A percentile compares a stretch with the other conserved stretches of the same genome.
Evolutionary conservation across 30 jellyfish, hydroid and myxozoan species (phyloP).

Genomic region (Aurelia coerulea): DNA sequence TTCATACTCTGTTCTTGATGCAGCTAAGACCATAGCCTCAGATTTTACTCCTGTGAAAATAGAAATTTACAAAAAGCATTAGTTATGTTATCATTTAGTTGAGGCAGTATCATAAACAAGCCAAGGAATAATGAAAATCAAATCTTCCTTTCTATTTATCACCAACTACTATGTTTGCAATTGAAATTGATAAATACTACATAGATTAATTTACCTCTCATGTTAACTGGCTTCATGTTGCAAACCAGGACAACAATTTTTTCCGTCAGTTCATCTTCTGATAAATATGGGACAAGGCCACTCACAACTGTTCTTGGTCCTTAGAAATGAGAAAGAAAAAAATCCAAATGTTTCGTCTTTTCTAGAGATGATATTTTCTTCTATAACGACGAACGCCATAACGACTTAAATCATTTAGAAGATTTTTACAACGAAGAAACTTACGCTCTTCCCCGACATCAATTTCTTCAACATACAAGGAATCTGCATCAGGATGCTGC

Average conservation of each 20-base stretch:
- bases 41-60: constrained; percentile 83
- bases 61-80: neutral
- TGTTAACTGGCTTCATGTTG: constrained; percentile 89
- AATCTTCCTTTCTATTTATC: no score
- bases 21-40: constrained; percentile 96
- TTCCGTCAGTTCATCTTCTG: constrained; percentile 70
- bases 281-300: constrained; percentile 74
- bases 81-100: no score
- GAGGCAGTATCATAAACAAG: no score
- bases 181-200: neutral
- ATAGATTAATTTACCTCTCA: constrained; percentile 81
- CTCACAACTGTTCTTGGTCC: constrained; percentile 94
- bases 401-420: no score
- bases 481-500: constrained; percentile 96
- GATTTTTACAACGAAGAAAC: neutral
- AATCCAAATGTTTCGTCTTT: neutral
- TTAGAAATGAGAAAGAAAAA: neutral
- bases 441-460: constrained; percentile 93
- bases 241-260: constrained; percentile 81
- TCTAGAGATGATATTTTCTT: neutral
- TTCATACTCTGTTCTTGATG: constrained; percentile 92
- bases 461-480: constrained; percentile 85
- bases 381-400: neutral
- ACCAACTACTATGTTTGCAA: no score
- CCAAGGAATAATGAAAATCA: no score